Evolutionary conservation across 2,797 vertebrate genomes (phyloP), one percentile per base, ranked within the genome.

Genomic region (Momotus momota): DNA sequence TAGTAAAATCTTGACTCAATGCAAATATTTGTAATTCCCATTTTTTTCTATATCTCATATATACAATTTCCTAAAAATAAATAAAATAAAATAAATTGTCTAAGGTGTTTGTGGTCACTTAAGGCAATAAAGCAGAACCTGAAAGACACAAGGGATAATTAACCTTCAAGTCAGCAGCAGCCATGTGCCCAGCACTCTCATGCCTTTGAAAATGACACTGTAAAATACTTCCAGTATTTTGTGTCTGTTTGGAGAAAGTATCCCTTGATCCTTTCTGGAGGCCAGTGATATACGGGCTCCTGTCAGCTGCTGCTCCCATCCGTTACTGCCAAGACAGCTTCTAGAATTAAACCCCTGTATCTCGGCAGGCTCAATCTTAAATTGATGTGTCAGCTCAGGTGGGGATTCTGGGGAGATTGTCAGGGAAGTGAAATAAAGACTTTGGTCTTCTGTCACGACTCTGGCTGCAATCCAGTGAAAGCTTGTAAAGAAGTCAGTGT

Each of bases 261-360:
- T 74, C 61, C 91, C 95, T 85, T 81, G 75, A 77, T 96, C 86
- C 49, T 69, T 93, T 69, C 85, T 83, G 90, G 69, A 81, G 87
- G 65, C 61, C 29, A 7, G 45, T 94, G 95, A 93, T 95, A 2
- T 22, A 91, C 83, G 88, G 90, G 82, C 82, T 91, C 7, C 0
- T 61, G 82, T 95, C 91, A 94, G 87, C 94, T 91, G 90, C 88
- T 95, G 69, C 69, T 95, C 65, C 79, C 88, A 91, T 94, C 86
- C 40, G 10, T 90, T 86, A 25, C 87, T 81, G 91, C 85, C 79
- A 74, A 48, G 83, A 45, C 70, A 35, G 83, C 62, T 90, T 46
- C 82, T 80, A 57, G 9, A 90, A 49, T 26, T 33, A 31, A 90
- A 74, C 7, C 14, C 29, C 40, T 1, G 0, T 70, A 54, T 45